These are phyloP conservation scores for Raillietiella orientalis DNA, from an alignment of 2,888 invertebrate species.

Conservation along the genomic window DNA sequence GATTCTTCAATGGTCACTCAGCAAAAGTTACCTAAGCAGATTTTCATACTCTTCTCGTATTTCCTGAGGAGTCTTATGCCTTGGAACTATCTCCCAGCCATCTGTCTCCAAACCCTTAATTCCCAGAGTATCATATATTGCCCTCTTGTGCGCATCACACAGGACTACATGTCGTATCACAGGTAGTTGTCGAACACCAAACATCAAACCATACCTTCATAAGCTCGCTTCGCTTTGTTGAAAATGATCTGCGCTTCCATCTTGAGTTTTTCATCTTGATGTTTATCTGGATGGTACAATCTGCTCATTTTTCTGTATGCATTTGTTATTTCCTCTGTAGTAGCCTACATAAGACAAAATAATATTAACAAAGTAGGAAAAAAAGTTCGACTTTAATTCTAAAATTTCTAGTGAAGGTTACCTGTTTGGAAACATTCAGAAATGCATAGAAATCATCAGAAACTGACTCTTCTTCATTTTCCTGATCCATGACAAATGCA, in stretches of 20 bases:
- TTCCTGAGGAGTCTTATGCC: slow-evolving; percentile 73
- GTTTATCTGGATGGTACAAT: slow-evolving; percentile 91
- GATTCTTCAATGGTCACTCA: slow-evolving; percentile 5
- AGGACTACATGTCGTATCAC: slow-evolving; percentile 24
- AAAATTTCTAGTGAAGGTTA: slow-evolving; percentile 15
- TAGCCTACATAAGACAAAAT: slow-evolving; percentile 28
- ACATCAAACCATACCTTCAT: slow-evolving; percentile 29
- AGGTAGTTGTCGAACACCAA: not conserved
- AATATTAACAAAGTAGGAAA: slow-evolving; percentile 4
- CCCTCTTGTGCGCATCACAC: slow-evolving; percentile 66
- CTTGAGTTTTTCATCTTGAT: slow-evolving; percentile 44
- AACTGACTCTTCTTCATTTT: too few species aligned
- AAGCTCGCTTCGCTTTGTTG: slow-evolving; percentile 66
- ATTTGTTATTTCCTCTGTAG: slow-evolving; percentile 63
- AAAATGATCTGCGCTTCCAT: slow-evolving; percentile 72
- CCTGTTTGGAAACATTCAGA: slow-evolving; percentile 49
- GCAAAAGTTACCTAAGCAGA: slow-evolving; percentile 14
- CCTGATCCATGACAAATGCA: too few species aligned
- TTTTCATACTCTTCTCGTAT: slow-evolving; percentile 89
- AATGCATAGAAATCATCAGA: slow-evolving; percentile 70
- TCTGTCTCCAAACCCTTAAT: slow-evolving; percentile 67
- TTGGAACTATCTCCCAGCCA: slow-evolving; percentile 77
- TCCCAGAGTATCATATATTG: slow-evolving; percentile 75
- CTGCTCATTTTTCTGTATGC: slow-evolving; percentile 69
- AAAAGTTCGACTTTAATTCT: slow-evolving; percentile 2